These are phyloP conservation scores for Crepidodera aurea DNA, from an alignment of 2,888 invertebrate species.

Conservation along the genomic window DNA sequence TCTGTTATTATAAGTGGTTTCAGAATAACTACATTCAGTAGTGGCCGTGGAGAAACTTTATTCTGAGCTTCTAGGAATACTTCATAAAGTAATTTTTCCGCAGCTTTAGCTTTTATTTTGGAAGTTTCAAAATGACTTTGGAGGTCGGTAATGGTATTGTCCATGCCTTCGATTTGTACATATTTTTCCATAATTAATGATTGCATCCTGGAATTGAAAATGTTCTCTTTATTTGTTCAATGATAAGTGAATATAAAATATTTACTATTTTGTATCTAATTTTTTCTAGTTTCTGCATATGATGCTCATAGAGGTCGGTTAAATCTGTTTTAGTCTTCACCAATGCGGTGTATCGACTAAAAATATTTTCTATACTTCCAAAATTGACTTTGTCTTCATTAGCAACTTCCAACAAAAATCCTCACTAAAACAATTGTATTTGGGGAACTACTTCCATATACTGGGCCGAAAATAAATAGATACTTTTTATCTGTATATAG, in stretches of 20 bases:
- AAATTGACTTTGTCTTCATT: background rate
- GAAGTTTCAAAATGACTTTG: slow-evolving; percentile 3
- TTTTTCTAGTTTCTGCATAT: background rate
- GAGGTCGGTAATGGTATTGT: slow-evolving; percentile 15
- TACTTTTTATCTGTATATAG: no score
- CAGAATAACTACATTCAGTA: no score
- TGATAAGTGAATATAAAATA: no score
- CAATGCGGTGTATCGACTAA: background rate
- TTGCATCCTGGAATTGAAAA: no score
- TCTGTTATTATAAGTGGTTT: no score
- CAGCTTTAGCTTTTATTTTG: background rate
- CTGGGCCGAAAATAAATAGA: no score
- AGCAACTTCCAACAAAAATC: background rate
- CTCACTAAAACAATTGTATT: no score
- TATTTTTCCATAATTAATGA: slow-evolving; percentile 17
- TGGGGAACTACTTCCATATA: no score
- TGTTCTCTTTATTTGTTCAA: no score
- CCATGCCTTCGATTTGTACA: slow-evolving; percentile 10
- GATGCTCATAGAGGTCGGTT: background rate
- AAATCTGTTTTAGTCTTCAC: slow-evolving; percentile 1
- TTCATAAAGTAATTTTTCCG: slow-evolving; percentile 13
- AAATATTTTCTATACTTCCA: background rate
- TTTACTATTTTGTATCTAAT: background rate
- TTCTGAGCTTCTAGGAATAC: slow-evolving; percentile 7
- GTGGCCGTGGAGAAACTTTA: no score